Evolutionary conservation across 2,113 vertebrate genomes (phyloP).

Genomic region (Lepisosteus osseus): DNA sequence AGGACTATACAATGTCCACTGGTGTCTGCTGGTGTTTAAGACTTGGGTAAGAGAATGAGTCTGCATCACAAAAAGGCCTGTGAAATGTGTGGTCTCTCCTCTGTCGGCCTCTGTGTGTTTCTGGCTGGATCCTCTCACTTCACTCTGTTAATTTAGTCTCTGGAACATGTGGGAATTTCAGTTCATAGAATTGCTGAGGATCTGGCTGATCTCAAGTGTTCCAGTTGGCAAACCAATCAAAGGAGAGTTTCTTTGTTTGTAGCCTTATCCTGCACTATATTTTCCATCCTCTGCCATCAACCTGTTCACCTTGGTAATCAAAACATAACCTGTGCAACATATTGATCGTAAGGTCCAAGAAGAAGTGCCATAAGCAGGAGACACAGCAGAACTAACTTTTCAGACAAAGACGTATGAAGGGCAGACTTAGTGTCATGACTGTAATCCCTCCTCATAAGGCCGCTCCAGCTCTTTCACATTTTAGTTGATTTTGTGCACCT

Average conservation of each 20-base stretch:
- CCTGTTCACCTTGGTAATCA: conserved; percentile 28
- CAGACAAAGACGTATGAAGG: too few relatives aligned
- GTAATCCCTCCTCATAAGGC: not conserved
- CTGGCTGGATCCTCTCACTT: conserved; percentile 28
- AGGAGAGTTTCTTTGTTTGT: conserved; percentile 30
- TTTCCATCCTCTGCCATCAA: conserved; percentile 4
- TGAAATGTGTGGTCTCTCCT: not conserved
- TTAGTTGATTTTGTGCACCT: not conserved
- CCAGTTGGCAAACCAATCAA: conserved; percentile 34
- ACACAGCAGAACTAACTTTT: not conserved
- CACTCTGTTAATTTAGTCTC: conserved; percentile 30
- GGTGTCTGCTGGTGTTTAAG: too few relatives aligned
- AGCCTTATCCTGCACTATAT: conserved; percentile 20
- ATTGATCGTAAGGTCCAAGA: conserved; percentile 25
- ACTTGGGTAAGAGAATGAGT: too few relatives aligned
- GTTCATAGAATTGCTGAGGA: conserved; percentile 40
- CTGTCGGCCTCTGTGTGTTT: conserved; percentile 20
- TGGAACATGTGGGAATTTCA: conserved; percentile 30
- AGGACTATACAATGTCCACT: too few relatives aligned
- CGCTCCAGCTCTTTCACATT: not conserved
- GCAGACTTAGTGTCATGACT: conserved; percentile 8
- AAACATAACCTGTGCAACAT: conserved; percentile 4
- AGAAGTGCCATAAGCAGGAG: conserved; percentile 18
- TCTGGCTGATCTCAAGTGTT: conserved; percentile 32
- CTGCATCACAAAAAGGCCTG: not conserved